Evolutionary conservation across 2,888 invertebrate species (phyloP).

Genomic region (Mesodorylaimus sp.): DNA sequence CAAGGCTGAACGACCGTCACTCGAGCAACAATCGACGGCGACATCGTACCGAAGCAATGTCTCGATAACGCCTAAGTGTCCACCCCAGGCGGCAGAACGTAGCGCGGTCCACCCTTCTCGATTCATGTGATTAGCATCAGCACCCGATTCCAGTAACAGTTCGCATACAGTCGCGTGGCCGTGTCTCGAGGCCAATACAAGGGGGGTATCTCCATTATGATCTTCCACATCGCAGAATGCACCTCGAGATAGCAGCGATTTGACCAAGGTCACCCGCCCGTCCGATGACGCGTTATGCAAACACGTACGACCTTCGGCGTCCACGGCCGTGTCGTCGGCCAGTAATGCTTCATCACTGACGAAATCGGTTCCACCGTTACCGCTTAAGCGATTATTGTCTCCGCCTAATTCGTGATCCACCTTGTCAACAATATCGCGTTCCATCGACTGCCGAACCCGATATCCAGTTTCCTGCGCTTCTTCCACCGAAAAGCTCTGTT

Average conservation of each 20-base stretch:
- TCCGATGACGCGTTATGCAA: conserved; percentile 57
- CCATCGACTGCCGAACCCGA: too few relatives aligned
- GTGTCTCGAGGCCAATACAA: conserved; percentile 49
- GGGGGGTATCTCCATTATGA: conserved; percentile 57
- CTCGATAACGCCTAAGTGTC: conserved; percentile 47
- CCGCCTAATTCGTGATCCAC: too few relatives aligned
- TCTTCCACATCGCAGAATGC: conserved; percentile 47
- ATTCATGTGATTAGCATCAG: conserved; percentile 56
- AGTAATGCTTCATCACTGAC: not conserved
- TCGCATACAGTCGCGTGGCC: conserved; percentile 52
- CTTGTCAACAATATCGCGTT: too few relatives aligned
- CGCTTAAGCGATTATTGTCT: too few relatives aligned
- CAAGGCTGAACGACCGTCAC: conserved; percentile 71
- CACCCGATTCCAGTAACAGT: conserved; percentile 42
- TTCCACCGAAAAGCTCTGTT: too few relatives aligned
- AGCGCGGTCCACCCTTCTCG: conserved; percentile 74
- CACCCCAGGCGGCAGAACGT: conserved; percentile 84
- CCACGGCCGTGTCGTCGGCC: not conserved
- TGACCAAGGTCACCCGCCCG: conserved; percentile 50
- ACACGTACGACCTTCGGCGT: conserved; percentile 35
- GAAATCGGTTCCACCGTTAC: too few relatives aligned
- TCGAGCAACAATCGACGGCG: conserved; percentile 60
- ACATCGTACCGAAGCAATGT: conserved; percentile 47
- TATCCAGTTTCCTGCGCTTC: too few relatives aligned
- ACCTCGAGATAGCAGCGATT: conserved; percentile 42